Base-by-base conservation (phyloP, 2,888 invertebrate species). In the Lepidochrysops patricia region DNA sequence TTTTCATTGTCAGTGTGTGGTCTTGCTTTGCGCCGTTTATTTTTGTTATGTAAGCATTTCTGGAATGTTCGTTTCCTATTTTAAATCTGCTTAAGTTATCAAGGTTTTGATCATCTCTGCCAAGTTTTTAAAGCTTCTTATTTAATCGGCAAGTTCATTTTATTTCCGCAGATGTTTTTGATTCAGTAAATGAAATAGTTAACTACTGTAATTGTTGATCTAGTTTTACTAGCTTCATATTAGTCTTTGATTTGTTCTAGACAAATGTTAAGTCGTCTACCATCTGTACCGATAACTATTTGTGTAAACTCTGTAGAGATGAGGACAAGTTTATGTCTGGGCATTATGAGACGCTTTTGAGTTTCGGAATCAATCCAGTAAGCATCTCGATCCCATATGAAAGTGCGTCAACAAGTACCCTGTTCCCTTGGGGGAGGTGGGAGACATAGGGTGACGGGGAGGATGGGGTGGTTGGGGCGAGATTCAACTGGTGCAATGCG, bases 401-500 rank as follows among this genome's bases (percentile, higher is more conserved):
- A 64, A 69, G 70, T 74, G 74, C 80, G 80, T 84, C 84, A 84
- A 84, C 84, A 84, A 84, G 82, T 84, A 82, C 79, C 70, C 68
- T 69, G 66, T 64, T 66, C 61, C 63, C 56, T 61, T 60, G 61
- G 43, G 63, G 58, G 60, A 63, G 63, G 62, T 64, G 69, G 65
- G 9, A 4, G 19, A 43, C 6, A 19, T 60, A 63, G 67, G 62
- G 66, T 65, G 60, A 32, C 26, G 15, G 37, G 35, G 43, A 19
- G 32, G 25, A 56, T 65, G 63, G 64, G 62, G 59, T 67, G 68
- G 66, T 62, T 66, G 70, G 79, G 81, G 84, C 74, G 83, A 84
- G 82, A 87, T 86, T 88, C 88, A 88, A 88, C 88, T 88, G 87
- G 87, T 88, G 87, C 88, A 88, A 85, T 88, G 88, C 88, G 86